Evolutionary conservation across 1,140 invertebrate genomes (phyloP), one percentile per base, ranked within the genome.

Genomic region (Chrysoperla carnea): DNA sequence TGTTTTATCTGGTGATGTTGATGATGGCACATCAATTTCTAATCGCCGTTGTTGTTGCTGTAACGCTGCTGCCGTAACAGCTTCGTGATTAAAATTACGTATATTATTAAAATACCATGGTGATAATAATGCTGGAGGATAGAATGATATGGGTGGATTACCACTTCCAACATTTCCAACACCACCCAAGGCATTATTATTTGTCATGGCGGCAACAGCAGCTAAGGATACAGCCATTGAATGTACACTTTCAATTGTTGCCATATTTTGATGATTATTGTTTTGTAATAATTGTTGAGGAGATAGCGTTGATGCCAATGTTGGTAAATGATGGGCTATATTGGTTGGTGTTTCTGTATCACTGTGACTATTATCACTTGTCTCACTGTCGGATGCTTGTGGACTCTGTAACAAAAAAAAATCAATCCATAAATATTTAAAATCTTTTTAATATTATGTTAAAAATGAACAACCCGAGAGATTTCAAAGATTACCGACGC

Each of bases 171-270:
- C 14, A 50, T 43, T 36, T 23, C 17, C 17, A 23, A 23, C 17
- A 23, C 17, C 17, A 23, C 17, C 17, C 17, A 23, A 23, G 37
- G 50, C 41, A 40, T 62, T 61, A 41, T 69, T 70, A 46, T 69
- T 69, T 36, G 63, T 60, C 39, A 78, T 61, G 41, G 75, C 74
- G 41, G 75, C 75, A 44, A 70, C 59, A 43, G 72, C 72, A 44
- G 75, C 75, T 51, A 74, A 60, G 39, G 64, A 68, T 39, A 68
- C 71, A 46, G 75, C 67, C 70, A 76, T 77, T 53, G 66, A 64
- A 54, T 66, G 65, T 49, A 69, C 66, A 61, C 69, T 57, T 43
- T 59, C 60, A n/a, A 64, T 54, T 12, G 61, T 60, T 7, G 63
- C 61, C 61, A 65, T 63, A n/a, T 11, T 14, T 8, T 11, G 28